These are phyloP conservation scores for Chirona hameri DNA, from an alignment of 2,888 invertebrate genomes.

Conservation along the genomic window DNA sequence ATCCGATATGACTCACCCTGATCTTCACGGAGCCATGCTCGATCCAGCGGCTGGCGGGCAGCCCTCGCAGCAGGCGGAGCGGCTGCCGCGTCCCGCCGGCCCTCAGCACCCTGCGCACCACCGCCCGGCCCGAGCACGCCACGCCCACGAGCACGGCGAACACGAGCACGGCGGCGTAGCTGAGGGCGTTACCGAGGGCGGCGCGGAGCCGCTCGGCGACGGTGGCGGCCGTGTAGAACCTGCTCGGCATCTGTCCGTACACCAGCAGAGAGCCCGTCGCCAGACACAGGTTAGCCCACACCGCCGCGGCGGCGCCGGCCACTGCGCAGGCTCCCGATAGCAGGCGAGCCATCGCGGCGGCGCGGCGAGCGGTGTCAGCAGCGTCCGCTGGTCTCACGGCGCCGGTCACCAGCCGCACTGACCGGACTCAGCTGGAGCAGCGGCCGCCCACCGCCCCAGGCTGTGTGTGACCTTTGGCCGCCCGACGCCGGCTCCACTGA, in stretches of 20 bases:
- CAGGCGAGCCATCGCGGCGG: too few relatives aligned
- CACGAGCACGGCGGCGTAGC: not conserved
- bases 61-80: not conserved
- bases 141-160: not conserved
- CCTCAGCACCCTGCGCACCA: not conserved
- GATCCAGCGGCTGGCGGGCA: not conserved
- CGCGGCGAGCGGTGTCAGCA: too few relatives aligned
- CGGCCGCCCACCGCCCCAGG: not conserved
- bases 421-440: not conserved
- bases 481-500: constrained; percentile 55
- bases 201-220: too few relatives aligned
- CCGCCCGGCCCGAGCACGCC: not conserved
- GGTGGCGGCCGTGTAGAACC: not conserved
- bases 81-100: not conserved
- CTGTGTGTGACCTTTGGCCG: not conserved
- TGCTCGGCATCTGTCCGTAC: not conserved
- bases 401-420: not conserved
- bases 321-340: too few relatives aligned
- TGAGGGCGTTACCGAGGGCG: too few relatives aligned
- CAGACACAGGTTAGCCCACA: not conserved
- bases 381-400: too few relatives aligned
- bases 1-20: not conserved
- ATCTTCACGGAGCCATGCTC: not conserved
- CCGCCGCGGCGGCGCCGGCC: not conserved
- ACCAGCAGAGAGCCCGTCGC: not conserved